These are phyloP conservation scores for Acanthurus leucopareius DNA, from an alignment of 2,797 vertebrate genomes.

Conservation along the genomic window DNA sequence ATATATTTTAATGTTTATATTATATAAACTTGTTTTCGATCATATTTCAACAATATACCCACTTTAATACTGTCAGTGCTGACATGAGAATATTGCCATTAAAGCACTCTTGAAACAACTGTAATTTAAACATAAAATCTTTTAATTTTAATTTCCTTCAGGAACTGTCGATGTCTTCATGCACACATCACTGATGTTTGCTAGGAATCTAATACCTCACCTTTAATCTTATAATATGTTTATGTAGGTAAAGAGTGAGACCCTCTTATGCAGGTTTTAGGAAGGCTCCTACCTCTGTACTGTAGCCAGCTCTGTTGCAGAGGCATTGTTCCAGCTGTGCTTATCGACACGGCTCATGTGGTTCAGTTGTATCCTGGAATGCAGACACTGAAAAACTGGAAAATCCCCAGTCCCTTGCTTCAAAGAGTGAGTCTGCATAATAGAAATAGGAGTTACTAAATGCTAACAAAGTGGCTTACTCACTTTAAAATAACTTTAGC, in stretches of 20 bases:
- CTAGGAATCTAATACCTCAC: neutral
- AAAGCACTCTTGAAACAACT: too few species aligned
- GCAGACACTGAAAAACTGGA: conserved; percentile 67
- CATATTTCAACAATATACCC: too few species aligned
- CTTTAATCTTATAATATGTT: neutral
- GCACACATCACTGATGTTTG: neutral
- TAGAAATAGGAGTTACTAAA: conserved; percentile 17
- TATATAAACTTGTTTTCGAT: too few species aligned
- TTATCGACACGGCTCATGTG: conserved; percentile 72
- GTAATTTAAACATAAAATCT: too few species aligned
- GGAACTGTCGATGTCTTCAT: neutral
- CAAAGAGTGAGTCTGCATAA: conserved; percentile 17
- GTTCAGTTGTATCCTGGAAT: conserved; percentile 78
- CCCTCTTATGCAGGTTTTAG: neutral
- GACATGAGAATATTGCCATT: too few species aligned
- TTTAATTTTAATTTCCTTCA: too few species aligned
- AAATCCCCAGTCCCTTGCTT: conserved; percentile 56
- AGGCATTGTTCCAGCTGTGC: conserved; percentile 63
- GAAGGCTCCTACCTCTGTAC: conserved; percentile 38
- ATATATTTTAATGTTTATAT: too few species aligned
- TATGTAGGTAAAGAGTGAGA: neutral
- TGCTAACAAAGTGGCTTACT: conserved; percentile 2
- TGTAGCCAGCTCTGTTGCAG: conserved; percentile 32
- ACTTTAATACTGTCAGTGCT: too few species aligned
- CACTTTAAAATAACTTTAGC: conserved; percentile 4